Evolutionary conservation across 2,888 invertebrate genomes (phyloP).

Genomic region (Diarsia brunnea): DNA sequence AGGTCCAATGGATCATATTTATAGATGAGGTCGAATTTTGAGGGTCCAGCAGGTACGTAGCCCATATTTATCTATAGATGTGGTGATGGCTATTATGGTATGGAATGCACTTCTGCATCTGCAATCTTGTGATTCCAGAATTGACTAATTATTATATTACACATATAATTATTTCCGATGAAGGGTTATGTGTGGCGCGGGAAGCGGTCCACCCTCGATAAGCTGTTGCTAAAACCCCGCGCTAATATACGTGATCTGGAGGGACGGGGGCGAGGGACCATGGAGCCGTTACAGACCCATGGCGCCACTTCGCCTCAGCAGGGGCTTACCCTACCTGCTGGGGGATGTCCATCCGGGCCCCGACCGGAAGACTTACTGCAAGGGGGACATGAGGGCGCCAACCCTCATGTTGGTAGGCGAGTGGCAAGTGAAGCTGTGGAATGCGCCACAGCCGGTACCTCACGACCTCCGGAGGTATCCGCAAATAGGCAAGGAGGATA

Average conservation of each 20-base stretch:
- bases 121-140: too few relatives aligned
- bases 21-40: too few relatives aligned
- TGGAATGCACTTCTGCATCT: too few relatives aligned
- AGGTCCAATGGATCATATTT: too few relatives aligned
- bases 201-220: background rate
- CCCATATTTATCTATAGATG: too few relatives aligned
- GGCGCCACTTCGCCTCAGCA: background rate
- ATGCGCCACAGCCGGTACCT: background rate
- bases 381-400: background rate
- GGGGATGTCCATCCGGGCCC: background rate
- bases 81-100: too few relatives aligned
- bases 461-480: background rate
- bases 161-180: conserved; percentile 2
- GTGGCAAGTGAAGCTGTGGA: background rate
- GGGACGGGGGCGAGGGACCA: background rate
- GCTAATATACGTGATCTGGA: background rate
- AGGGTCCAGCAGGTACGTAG: too few relatives aligned
- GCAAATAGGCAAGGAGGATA: background rate
- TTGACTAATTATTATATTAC: too few relatives aligned
- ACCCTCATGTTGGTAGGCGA: conserved; percentile 1
- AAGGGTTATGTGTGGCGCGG: background rate
- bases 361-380: background rate
- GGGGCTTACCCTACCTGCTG: background rate
- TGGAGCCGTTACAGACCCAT: background rate
- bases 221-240: background rate